Evolutionary conservation across 2,888 invertebrate species (phyloP).

Genomic region (Elgonia sp.): DNA sequence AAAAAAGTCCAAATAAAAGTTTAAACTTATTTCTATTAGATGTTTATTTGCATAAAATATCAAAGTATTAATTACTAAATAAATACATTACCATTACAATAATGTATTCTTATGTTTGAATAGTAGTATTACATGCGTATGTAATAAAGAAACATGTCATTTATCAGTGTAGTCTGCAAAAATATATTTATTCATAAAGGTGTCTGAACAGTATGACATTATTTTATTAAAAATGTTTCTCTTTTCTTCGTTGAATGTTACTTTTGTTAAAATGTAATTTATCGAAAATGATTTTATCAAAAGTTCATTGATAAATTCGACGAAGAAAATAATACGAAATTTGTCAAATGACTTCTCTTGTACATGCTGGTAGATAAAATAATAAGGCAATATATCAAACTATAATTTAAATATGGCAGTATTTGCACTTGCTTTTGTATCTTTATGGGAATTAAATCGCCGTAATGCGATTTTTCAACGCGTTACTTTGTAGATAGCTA

Average conservation of each 20-base stretch:
- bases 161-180: constrained; percentile 43
- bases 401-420: constrained; percentile 65
- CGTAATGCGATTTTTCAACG: constrained; percentile 31
- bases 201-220: constrained; percentile 22
- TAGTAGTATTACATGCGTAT: too few relatives aligned
- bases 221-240: constrained; percentile 35
- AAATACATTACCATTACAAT: too few relatives aligned
- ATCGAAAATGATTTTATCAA: constrained; percentile 48
- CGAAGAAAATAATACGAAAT: constrained; percentile 45
- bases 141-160: too few relatives aligned
- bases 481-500: constrained; percentile 69
- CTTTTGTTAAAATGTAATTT: constrained; percentile 62
- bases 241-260: constrained; percentile 50
- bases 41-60: too few relatives aligned
- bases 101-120: too few relatives aligned
- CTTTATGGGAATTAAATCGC: constrained; percentile 28
- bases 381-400: constrained; percentile 70
- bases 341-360: constrained; percentile 50
- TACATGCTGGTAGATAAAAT: constrained; percentile 59
- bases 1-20: too few relatives aligned
- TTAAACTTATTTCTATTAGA: too few relatives aligned
- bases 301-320: constrained; percentile 32
- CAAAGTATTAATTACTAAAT: too few relatives aligned
- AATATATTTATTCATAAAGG: constrained; percentile 57
- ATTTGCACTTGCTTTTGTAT: constrained; percentile 71